Evolutionary conservation across 2,888 invertebrate genomes (phyloP).

Genomic region (Dryocosmus kuriphilus): DNA sequence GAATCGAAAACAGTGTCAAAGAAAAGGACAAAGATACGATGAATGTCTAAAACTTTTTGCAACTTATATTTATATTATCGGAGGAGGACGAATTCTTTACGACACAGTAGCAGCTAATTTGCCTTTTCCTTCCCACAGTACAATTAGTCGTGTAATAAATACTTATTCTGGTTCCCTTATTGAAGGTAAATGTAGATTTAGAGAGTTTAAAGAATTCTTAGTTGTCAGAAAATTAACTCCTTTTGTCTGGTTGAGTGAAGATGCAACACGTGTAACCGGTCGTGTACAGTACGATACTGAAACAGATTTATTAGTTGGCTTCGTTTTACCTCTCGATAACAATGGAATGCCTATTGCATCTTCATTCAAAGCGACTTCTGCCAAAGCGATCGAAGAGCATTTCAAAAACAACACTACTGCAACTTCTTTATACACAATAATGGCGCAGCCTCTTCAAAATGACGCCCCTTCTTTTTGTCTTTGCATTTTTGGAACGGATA

Average conservation of each 20-base stretch:
- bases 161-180: neutral
- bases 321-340: slow-evolving; percentile 57
- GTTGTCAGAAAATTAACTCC: slow-evolving; percentile 47
- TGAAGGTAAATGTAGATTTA: slow-evolving; percentile 54
- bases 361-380: slow-evolving; percentile 54
- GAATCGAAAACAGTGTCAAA: neutral
- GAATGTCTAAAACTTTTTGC: slow-evolving; percentile 46
- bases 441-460: slow-evolving; percentile 55
- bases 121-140: slow-evolving; percentile 50
- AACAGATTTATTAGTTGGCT: slow-evolving; percentile 59
- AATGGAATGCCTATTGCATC: slow-evolving; percentile 53
- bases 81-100: too few species aligned
- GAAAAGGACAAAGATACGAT: slow-evolving; percentile 42
- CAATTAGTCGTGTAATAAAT: slow-evolving; percentile 49
- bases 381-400: slow-evolving; percentile 50
- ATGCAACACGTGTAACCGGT: slow-evolving; percentile 57
- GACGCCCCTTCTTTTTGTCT: slow-evolving; percentile 59
- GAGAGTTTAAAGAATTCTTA: slow-evolving; percentile 53
- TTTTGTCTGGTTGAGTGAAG: slow-evolving; percentile 58
- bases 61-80: slow-evolving; percentile 47
- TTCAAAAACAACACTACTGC: slow-evolving; percentile 49
- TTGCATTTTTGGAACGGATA: slow-evolving; percentile 59
- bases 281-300: slow-evolving; percentile 53
- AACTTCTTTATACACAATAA: slow-evolving; percentile 55
- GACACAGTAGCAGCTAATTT: too few species aligned